Evolutionary conservation across 2,888 invertebrate genomes (phyloP), one percentile per base, ranked within the genome.

Genomic region (Tiliacea citrago): DNA sequence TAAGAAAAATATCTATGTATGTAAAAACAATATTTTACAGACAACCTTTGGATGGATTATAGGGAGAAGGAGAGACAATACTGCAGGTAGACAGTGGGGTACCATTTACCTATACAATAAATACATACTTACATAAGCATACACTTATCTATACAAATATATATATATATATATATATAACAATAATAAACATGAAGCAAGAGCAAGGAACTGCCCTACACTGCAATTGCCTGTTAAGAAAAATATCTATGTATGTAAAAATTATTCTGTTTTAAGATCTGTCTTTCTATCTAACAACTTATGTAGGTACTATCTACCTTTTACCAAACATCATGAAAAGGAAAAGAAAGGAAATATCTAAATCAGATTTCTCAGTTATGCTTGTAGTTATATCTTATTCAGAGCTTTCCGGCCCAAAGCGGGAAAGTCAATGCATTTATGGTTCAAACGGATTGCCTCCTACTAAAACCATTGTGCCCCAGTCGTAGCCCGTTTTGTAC

Each of bases 331-430:
- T 49, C 9, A 10, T 62, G n/a, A 7, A 51, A 13, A 39, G 18
- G 1, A 61, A 60, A 61, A 66, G 39, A 66, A 60, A 49, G 18
- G 35, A 57, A 53, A 21, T 29, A 10, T n/a, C 51, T n/a, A 65
- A 80, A 65, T 79, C 58, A 42, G 18, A 5, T 24, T 49, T 18
- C 35, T 51, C 53, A 29, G 47, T 35, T 66, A 61, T 68, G 63
- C 63, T 53, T 68, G n/a, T 68, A 60, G 13, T 8, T 55, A 55
- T 65, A 45, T 68, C 65, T 68, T 75, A 75, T 79, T 61, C 51
- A 75, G 42, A 69, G 66, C 47, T 75, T 58, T 57, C 21, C 42
- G 55, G 39, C 18, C 45, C 21, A 58, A 67, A 75, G 42, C 39
- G 47, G 61, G 13, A 53, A 66, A 29, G 18, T 70, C 57, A 62